These are phyloP conservation scores for Poeciliopsis gracilis DNA, from an alignment of 2,797 vertebrate genomes.

Conservation along the genomic window DNA sequence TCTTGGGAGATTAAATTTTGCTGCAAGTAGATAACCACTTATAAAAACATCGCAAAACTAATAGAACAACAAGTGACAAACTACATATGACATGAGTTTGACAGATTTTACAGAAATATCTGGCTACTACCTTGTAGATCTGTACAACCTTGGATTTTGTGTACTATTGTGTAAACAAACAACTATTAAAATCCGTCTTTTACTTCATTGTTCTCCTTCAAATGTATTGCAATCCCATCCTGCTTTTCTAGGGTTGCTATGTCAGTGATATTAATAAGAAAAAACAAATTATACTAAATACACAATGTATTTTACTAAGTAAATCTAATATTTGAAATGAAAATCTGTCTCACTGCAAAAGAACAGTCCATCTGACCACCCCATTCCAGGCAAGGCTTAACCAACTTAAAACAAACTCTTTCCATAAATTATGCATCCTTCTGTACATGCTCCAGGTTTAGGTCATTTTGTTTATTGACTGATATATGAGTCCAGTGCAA, in stretches of 20 bases:
- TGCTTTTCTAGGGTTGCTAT: constrained; percentile 10
- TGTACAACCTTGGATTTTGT: background rate
- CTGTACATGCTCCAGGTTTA: constrained; percentile 47
- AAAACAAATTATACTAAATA: no score
- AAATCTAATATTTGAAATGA: constrained; percentile 39
- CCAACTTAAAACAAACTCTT: constrained; percentile 61
- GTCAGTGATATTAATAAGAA: background rate
- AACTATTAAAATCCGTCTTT: background rate
- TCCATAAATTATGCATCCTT: constrained; percentile 38
- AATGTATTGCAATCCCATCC: constrained; percentile 18
- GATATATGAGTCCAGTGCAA: constrained; percentile 52
- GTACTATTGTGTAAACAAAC: background rate
- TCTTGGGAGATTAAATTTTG: background rate
- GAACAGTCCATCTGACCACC: constrained; percentile 57
- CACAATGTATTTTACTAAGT: constrained; percentile 24
- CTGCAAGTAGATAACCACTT: background rate
- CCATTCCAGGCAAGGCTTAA: constrained; percentile 42
- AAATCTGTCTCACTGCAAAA: constrained; percentile 43
- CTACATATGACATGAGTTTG: background rate
- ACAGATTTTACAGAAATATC: background rate
- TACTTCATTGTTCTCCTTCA: background rate
- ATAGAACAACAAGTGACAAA: background rate
- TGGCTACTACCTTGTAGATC: background rate
- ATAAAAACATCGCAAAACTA: background rate
- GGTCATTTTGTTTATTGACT: constrained; percentile 62